These are phyloP conservation scores for Eptatretus burgeri DNA, from an alignment of 2,113 vertebrate genomes.

Conservation along the genomic window DNA sequence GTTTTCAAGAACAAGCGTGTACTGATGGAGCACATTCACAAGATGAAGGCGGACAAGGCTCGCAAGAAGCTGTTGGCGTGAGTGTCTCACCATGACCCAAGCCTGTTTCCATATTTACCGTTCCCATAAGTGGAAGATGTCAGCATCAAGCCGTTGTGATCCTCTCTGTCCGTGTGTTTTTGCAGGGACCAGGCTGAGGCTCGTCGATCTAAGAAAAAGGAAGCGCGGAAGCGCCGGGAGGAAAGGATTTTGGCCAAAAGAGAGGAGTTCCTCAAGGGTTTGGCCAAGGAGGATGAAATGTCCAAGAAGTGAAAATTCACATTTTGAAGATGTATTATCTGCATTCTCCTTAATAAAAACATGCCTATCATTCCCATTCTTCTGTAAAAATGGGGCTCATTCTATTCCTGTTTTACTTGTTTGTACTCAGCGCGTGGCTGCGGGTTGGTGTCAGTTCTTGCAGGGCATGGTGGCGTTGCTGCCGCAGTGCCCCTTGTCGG, in stretches of 20 bases:
- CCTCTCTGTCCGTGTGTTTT: not conserved
- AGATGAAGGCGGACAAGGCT: constrained; percentile 6
- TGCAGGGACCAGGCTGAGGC: constrained; percentile 3
- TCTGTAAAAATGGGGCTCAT: too few relatives aligned
- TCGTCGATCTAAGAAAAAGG: constrained; percentile 3
- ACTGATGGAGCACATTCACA: constrained; percentile 5
- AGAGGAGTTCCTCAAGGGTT: constrained; percentile 3
- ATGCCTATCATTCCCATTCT: too few relatives aligned
- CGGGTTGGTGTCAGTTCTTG: too few relatives aligned
- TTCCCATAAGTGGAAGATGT: too few relatives aligned
- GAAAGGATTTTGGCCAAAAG: constrained; percentile 2
- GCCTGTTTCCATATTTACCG: not conserved
- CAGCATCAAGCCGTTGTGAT: too few relatives aligned
- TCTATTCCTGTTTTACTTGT: too few relatives aligned
- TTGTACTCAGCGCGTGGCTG: too few relatives aligned
- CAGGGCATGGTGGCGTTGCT: too few relatives aligned
- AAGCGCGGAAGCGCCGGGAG: constrained; percentile 1
- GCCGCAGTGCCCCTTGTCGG: too few relatives aligned
- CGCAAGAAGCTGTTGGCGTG: constrained; percentile 1
- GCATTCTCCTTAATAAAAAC: too few relatives aligned
- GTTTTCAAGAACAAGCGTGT: constrained; percentile 6
- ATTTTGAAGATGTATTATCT: too few relatives aligned
- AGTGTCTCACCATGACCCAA: not conserved
- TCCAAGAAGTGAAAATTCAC: constrained; percentile 6
- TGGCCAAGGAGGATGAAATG: constrained; percentile 3